These are phyloP conservation scores for Aphidius colemani DNA, from an alignment of 2,888 invertebrate genomes.

Conservation along the genomic window DNA sequence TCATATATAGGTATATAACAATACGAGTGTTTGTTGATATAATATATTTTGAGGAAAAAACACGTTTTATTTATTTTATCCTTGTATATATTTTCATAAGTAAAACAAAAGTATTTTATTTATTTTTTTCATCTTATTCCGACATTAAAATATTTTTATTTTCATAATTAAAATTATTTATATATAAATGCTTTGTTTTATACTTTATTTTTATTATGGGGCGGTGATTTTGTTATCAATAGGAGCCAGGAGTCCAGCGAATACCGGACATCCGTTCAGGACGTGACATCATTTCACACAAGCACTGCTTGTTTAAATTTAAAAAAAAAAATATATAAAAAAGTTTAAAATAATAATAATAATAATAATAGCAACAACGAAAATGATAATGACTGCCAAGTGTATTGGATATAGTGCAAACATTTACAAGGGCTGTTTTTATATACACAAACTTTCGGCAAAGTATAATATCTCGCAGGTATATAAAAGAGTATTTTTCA, in stretches of 20 bases:
- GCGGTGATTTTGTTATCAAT: constrained; percentile 53
- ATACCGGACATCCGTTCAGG: constrained; percentile 59
- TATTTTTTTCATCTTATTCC: constrained; percentile 3
- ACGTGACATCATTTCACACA: constrained; percentile 52
- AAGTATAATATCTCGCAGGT: no score
- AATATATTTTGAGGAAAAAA: constrained; percentile 1
- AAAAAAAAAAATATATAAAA: no score
- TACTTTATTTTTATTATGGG: constrained; percentile 34
- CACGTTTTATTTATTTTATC: background rate
- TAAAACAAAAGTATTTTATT: background rate
- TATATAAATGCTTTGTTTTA: constrained; percentile 30
- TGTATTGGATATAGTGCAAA: no score
- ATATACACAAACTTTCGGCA: no score
- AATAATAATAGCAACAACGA: no score
- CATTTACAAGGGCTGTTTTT: no score
- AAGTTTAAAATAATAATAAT: no score
- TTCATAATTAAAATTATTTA: no score
- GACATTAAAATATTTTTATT: no score
- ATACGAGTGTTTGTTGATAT: background rate
- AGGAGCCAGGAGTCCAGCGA: constrained; percentile 52
- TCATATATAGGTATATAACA: no score
- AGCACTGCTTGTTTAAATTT: constrained; percentile 10
- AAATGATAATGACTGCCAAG: no score
- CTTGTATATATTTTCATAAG: constrained; percentile 4
- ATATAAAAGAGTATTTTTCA: no score